Base-by-base conservation (phyloP, 2,113 vertebrate species). In the Rhipidura dahli region DNA sequence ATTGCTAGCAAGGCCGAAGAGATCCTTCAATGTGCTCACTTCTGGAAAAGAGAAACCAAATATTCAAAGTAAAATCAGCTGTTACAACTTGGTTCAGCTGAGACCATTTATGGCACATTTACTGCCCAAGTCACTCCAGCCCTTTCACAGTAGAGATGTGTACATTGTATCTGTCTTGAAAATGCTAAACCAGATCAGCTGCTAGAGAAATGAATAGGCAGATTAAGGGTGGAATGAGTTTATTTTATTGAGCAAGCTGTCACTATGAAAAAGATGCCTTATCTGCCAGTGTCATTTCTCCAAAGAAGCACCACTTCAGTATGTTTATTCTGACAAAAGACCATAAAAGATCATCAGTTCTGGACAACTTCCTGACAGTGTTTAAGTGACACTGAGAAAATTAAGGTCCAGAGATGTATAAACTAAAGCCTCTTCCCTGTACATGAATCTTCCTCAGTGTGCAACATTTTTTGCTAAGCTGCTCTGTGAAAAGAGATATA, bases 1-100 rank as follows among this genome's bases (percentile, higher is more conserved):
- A 37, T 98, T 99, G 87, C 98, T 99, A 96, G 99, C 99, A 28
- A 99, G 99, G 92, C 98, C 98, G 71, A 99, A 99, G 83, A 99
- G 99, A 97, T 99, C 99, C 98, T 99, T 99, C 96, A 99, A 83
- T 2, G 99, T 99, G 98, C 99, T 99, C 65, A 99, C 99, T 98
- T 99, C 99, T 99, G 98, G 59, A 98, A 96, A 96, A 97, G 35
- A 97, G 96, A 97, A 91, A 92, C 56, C 27, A 80, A 90, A 96
- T 33, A 91, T 47, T 93, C 44, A 12, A 68, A 93, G 49, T 95
- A 49, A 86, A 85, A 83, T 3, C 73, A 65, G 59, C 51, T 91
- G 59, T 45, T 65, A 92, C 77, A 15, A 49, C 18, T 82, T 50
- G 15, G 39, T 50, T 91, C 71, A 80, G 63, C 30, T 45, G 42